Evolutionary conservation across 2,888 invertebrate species (phyloP), one percentile per base, ranked within the genome.

Genomic region (Drosophila acutilabella): DNA sequence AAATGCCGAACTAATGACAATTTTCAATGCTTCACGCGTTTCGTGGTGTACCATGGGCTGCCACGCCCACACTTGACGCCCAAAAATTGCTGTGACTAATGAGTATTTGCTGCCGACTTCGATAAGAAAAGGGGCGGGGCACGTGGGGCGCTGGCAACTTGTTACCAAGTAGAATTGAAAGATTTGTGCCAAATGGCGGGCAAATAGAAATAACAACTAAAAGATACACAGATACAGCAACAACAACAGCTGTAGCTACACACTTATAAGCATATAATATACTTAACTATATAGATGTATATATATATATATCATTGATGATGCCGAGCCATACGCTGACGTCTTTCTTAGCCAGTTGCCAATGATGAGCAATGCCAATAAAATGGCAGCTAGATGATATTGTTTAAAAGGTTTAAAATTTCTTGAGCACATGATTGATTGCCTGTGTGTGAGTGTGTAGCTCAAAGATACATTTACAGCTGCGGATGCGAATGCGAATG

Each of bases 1-100:
- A 83, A 86, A 83, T 65, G 80, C 71, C 72, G 71, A 86, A 88
- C 83, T 88, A 84, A 84, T 84, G 83, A 88, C 87, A 84, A 88
- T 84, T 84, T 84, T 83, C 87, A 78, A 84, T 88, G 83, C 78
- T 88, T 80, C 77, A 85, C 74, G 80, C 74, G 88, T 67, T 7
- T 8, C 64, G 51, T 51, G 74, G 62, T 53, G 7, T 41, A 60
- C 50, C 41, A 18, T 30, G 30, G 30, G 14, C 50, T 48, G 11
- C 62, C 73, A 78, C 69, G 50, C 64, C 69, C 52, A 20, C 54
- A 41, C 7, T 20, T n/a, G 23, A 11, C 38, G 33, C 40, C 61
- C 64, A 16, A 20, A 57, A 36, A 36, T 57, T 57, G 73, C 76
- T 80, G 83, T 88, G 83, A 88, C 83, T 88, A 84, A 84, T 88